Evolutionary conservation across 2,797 vertebrate species (phyloP).

Genomic region (Rhabdomys pumilio): DNA sequence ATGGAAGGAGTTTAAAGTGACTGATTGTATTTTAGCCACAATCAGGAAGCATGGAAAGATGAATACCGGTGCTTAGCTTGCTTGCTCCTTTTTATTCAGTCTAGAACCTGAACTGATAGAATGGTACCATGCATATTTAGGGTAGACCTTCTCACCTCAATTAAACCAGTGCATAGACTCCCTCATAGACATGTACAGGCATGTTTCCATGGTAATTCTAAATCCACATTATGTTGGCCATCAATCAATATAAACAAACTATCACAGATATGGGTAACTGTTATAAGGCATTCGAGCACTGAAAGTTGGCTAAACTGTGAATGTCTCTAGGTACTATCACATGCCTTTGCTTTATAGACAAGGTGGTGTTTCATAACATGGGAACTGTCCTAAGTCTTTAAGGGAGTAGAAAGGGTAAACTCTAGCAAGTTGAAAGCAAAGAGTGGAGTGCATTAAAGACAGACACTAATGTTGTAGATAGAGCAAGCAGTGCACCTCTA

Average conservation of each 20-base stretch:
- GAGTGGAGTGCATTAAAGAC: not conserved
- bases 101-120: not conserved
- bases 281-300: not conserved
- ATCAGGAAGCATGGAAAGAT: not conserved
- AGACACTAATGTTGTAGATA: not conserved
- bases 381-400: not conserved
- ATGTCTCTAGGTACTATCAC: not conserved
- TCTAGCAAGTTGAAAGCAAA: not conserved
- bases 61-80: not conserved
- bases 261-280: not conserved
- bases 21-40: not conserved
- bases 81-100: not conserved
- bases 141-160: not conserved
- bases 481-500: not conserved
- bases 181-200: not conserved
- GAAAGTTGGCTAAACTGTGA: not conserved
- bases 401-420: not conserved
- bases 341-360: not conserved
- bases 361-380: not conserved
- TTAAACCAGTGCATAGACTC: not conserved
- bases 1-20: not conserved
- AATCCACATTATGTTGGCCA: not conserved
- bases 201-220: not conserved
- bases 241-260: not conserved
- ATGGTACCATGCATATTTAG: not conserved